Base-by-base conservation (phyloP, 2,113 vertebrate species). In the Myxocyprinus asiaticus region DNA sequence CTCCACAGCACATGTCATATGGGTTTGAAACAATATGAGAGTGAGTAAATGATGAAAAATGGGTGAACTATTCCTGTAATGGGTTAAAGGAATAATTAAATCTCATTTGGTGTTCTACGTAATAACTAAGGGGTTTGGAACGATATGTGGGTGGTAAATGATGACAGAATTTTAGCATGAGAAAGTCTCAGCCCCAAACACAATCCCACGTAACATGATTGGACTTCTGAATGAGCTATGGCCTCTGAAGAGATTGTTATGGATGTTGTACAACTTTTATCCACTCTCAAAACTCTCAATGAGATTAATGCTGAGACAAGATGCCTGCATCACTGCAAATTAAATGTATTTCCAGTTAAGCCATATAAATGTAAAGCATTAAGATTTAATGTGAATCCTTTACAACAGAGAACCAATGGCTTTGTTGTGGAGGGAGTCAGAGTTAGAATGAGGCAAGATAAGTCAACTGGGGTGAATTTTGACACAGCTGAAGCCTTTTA, bases 401-500 rank as follows among this genome's bases (percentile, higher is more conserved):
- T 4, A 53, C 53, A 70, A 55, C 67, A 70, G 50, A 55, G 17
- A 8, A 47, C 43, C n/a, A 7, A 56, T 58, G 70, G 43, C n/a
- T 72, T 43, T 17, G n/a, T 2, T 72, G 55, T 59, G 47, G n/a
- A 33, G 55, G 55, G 61, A 17, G 17, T 33, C 4, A 22, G 58
- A 63, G 44, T 33, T 33, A 33, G 3, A 33, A 75, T 75, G 72
- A 75, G 59, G 58, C 50, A 75, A 75, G 72, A 6, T 4, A 75
- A 62, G 72, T 63, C 72, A 75, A 44, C 72, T 63, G 72, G 59
- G 59, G 58, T 63, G 7, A 75, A 75, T 62, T 75, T 50, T 63
- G 45, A 72, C 70, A 72, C 55, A 47, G 70, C 70, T 72, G 70
- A 72, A 72, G 70, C n/a, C 70, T 72, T 72, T 72, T 47, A 72